Conservation (phyloP, 2,888 invertebrate species). For the Eupithecia insigniata region DNA sequence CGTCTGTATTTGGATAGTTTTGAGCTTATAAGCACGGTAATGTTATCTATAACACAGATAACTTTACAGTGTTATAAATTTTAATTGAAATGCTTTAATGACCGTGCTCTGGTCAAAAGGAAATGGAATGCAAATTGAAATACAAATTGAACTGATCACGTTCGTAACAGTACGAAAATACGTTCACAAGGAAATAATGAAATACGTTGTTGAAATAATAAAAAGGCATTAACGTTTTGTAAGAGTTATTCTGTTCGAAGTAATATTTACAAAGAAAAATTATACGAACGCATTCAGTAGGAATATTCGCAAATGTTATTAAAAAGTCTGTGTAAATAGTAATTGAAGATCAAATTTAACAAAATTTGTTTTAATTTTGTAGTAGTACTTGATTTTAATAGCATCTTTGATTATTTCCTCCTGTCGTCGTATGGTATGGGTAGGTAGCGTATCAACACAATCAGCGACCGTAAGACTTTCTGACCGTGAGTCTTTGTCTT, state of each 20-base stretch:
- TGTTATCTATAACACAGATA: too few species aligned
- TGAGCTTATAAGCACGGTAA: too few species aligned
- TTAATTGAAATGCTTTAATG: conserved; percentile 10
- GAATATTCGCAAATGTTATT: not conserved
- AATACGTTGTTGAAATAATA: conserved; percentile 9
- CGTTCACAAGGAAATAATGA: conserved; percentile 3
- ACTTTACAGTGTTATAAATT: too few species aligned
- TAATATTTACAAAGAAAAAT: not conserved
- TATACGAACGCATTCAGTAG: not conserved
- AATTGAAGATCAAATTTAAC: not conserved
- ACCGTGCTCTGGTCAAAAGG: conserved; percentile 14
- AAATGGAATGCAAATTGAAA: conserved; percentile 16
- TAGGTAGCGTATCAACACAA: too few species aligned
- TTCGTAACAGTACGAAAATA: conserved; percentile 4
- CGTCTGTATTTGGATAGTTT: not conserved
- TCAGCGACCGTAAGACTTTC: not conserved
- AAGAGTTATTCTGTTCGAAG: not conserved
- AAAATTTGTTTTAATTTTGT: not conserved
- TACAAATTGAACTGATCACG: conserved; percentile 12
- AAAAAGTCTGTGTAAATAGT: not conserved
- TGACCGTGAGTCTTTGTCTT: not conserved
- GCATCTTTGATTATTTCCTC: not conserved
- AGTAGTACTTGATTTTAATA: not conserved
- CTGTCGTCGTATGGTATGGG: not conserved
- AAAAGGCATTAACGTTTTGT: conserved; percentile 3